These are phyloP conservation scores for Rhopalosiphum maidis DNA, from an alignment of 1,140 invertebrate species.

Conservation along the genomic window DNA sequence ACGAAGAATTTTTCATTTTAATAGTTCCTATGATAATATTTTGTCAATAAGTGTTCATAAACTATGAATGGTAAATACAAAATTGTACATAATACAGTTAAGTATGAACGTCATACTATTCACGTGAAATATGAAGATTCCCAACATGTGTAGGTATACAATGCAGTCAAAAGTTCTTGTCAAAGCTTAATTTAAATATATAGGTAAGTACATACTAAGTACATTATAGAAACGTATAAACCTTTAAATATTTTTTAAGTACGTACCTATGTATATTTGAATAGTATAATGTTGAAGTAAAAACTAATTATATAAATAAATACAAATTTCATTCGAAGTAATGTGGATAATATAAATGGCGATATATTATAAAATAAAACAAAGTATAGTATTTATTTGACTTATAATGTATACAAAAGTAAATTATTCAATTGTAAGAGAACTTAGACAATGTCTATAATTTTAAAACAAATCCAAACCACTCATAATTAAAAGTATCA, in stretches of 20 bases:
- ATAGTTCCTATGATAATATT: not conserved
- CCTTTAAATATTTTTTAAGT: not conserved
- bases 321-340: not conserved
- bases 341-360: not conserved
- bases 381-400: not conserved
- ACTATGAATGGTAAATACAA: not conserved
- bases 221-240: not conserved
- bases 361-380: not conserved
- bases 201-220: no score
- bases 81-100: not conserved
- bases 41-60: not conserved
- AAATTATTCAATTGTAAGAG: not conserved
- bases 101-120: not conserved
- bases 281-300: not conserved
- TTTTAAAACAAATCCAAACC: not conserved
- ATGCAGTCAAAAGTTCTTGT: not conserved
- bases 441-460: not conserved
- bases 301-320: not conserved
- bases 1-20: not conserved
- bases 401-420: not conserved
- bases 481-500: not conserved
- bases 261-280: no score
- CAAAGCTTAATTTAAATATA: not conserved
- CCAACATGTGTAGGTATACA: not conserved
- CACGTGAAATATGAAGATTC: not conserved